Percentiles rank a stretch among this genome's conserved stretches.
phyloP scores from a whole-genome alignment of 2,888 invertebrate species.

The Caenorhabditis sinica region DNA sequence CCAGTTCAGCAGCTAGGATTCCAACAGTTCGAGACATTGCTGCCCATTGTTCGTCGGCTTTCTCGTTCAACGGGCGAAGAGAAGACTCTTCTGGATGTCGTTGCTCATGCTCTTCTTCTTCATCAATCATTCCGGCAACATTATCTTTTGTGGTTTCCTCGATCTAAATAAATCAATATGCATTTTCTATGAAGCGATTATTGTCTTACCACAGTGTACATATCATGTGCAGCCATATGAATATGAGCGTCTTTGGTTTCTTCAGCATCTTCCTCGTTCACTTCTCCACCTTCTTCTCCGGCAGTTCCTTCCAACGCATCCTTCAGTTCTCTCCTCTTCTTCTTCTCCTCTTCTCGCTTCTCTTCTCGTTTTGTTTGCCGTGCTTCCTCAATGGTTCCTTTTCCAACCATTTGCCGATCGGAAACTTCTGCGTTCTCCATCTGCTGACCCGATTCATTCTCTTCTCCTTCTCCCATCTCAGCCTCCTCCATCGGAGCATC shows the following conservation, averaged over 20 bases:
- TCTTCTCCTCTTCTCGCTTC: conserved; percentile 56
- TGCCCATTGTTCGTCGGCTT: conserved; percentile 75
- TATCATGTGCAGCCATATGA: conserved; percentile 70
- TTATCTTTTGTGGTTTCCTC: conserved; percentile 69
- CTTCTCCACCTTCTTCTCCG: conserved; percentile 63
- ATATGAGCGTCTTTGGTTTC: conserved; percentile 65
- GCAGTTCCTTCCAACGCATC: conserved; percentile 59
- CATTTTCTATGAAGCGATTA: background rate
- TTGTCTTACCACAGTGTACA: conserved; percentile 59
- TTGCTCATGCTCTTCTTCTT: conserved; percentile 16
- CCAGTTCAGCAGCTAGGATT: conserved; percentile 90
- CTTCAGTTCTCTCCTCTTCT: conserved; percentile 60
- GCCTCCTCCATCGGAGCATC: conserved; percentile 67
- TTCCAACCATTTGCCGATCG: conserved; percentile 71
- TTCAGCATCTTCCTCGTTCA: conserved; percentile 52
- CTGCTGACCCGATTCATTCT: conserved; percentile 72
- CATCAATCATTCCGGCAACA: conserved; percentile 57
- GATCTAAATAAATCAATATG: conserved; percentile 33
- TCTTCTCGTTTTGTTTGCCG: conserved; percentile 68
- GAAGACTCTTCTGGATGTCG: background rate
- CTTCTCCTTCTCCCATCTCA: conserved; percentile 72
- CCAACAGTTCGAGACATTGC: conserved; percentile 77
- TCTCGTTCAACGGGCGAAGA: conserved; percentile 23
- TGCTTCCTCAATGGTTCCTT: conserved; percentile 80
- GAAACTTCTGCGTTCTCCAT: conserved; percentile 69